These are phyloP conservation scores for Chaetops frenatus DNA, from an alignment of 2,113 vertebrate species.

Conservation along the genomic window DNA sequence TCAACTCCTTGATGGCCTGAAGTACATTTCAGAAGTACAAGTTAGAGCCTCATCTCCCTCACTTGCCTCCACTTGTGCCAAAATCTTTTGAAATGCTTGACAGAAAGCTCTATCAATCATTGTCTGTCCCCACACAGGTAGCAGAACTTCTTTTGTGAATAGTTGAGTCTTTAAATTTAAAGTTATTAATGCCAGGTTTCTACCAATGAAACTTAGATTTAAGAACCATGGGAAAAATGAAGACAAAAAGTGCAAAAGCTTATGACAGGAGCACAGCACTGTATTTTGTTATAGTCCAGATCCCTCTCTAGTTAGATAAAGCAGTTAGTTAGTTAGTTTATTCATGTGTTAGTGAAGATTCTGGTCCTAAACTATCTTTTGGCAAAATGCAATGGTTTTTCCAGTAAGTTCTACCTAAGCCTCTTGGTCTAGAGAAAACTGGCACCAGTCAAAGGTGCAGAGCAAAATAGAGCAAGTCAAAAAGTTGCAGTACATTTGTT, in stretches of 20 bases:
- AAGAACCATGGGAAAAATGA: background rate
- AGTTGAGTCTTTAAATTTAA: background rate
- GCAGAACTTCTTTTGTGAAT: background rate
- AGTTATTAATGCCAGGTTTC: background rate
- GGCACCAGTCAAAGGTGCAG: background rate
- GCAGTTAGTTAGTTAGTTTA: background rate
- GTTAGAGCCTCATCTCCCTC: background rate
- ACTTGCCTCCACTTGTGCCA: background rate
- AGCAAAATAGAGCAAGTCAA: background rate
- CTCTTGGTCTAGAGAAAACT: background rate
- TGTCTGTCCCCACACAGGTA: background rate
- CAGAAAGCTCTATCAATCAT: background rate
- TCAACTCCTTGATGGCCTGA: background rate
- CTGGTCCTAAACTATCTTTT: background rate
- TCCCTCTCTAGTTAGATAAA: background rate
- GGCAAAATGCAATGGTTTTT: background rate
- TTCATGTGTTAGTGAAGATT: background rate
- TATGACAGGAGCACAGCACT: background rate
- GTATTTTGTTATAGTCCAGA: background rate
- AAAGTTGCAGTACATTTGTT: background rate
- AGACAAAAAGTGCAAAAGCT: background rate
- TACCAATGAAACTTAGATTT: background rate
- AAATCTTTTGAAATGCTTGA: background rate
- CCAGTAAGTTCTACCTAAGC: background rate
- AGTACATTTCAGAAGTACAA: background rate